Evolutionary conservation across 2,113 vertebrate genomes (phyloP), one percentile per base, ranked within the genome.

Genomic region (Melanocharis versteri): DNA sequence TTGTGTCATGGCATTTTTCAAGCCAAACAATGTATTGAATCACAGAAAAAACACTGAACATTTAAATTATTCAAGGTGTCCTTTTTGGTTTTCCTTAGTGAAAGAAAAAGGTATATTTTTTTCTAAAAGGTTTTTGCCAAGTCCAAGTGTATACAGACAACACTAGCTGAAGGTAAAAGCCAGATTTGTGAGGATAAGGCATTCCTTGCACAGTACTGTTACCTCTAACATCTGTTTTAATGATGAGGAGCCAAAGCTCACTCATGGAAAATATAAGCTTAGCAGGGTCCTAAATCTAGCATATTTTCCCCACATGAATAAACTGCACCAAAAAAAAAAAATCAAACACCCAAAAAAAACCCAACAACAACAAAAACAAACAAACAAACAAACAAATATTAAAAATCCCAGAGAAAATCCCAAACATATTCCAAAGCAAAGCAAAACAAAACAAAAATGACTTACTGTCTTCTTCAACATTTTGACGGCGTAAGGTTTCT

Each of bases 401-500:
- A 1, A 11, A 24, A 24, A 10, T 1, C 27, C 22, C 57, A 70
- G 30, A 81, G 39, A 57, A 82, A 87, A 66, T 51, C 35, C 64
- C 80, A 88, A 95, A 66, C 24, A 68, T 51, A 81, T 28, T 51
- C 31, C 37, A 90, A 83, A 77, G 33, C 62, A 83, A 82, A 93
- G 33, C 51, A 73, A 77, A 58, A 8, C 11, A 27, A 79, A 95
- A 57, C 61, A 96, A 96, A 84, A 97, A 71, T 27, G 13, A 99
- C 98, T 98, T 98, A 99, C 98, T 97, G 98, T 99, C 98, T 99
- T 99, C 97, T 99, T 98, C 97, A 99, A 97, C 97, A 98, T 98
- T 98, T 99, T 99, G 97, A 99, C 69, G 92, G 98, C 98, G 94
- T 98, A 99, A 93, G 98, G 97, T 97, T 98, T 98, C 98, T 98